phyloP scores from a whole-genome alignment of 2,797 vertebrate species.

The Sphenopsis melanotis region DNA sequence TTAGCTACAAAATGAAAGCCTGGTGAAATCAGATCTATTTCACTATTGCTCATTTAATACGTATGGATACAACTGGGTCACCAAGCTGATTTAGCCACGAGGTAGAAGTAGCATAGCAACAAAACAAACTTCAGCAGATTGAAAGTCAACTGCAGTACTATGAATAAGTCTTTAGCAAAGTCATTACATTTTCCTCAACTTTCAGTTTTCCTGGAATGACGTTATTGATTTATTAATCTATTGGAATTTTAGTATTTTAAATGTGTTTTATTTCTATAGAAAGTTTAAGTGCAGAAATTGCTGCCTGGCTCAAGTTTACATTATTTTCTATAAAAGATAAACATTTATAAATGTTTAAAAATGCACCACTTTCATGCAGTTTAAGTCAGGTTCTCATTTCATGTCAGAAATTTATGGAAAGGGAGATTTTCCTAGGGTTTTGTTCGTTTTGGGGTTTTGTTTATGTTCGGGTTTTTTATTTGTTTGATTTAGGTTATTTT shows the following conservation, averaged over 20 bases:
- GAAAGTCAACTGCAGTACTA: constrained; percentile 12
- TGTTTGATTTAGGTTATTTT: background rate
- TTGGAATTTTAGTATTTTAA: background rate
- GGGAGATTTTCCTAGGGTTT: fast-evolving
- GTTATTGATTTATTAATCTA: background rate
- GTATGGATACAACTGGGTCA: constrained; percentile 64
- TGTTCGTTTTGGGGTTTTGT: background rate
- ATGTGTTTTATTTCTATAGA: background rate
- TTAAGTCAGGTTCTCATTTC: background rate
- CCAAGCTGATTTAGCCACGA: constrained; percentile 52
- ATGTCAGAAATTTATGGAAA: background rate
- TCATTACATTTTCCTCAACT: background rate
- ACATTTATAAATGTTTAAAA: background rate
- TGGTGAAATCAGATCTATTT: constrained; percentile 61
- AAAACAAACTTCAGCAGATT: constrained; percentile 27
- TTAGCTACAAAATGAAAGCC: constrained; percentile 45
- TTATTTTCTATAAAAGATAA: background rate
- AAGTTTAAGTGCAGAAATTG: background rate
- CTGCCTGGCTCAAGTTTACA: background rate
- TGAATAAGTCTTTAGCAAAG: background rate
- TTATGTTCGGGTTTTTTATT: background rate
- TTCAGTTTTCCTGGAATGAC: background rate
- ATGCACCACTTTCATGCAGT: background rate
- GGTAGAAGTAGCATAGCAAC: constrained; percentile 47
- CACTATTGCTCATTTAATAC: constrained; percentile 61